Conservation (phyloP, 1,140 invertebrate genomes). For the Drosophila ohnishii region DNA sequence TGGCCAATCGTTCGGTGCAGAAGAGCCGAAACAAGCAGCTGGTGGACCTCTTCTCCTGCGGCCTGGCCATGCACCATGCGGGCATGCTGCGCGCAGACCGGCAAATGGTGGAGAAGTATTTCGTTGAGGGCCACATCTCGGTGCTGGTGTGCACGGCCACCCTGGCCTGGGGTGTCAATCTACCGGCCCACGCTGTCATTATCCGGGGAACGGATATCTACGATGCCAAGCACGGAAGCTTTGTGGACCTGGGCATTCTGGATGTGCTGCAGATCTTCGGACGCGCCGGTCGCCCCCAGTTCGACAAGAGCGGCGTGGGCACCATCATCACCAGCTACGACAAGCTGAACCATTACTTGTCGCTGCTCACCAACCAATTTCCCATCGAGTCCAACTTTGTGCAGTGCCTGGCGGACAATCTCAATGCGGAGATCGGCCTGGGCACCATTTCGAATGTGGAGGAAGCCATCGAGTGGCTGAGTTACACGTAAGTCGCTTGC, state of each 20-base stretch:
- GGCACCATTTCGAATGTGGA: constrained; percentile 97
- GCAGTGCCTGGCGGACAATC: constrained; percentile 95
- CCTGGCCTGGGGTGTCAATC: constrained; percentile 99
- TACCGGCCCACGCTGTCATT: constrained; percentile 98
- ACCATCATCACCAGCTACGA: constrained; percentile 97
- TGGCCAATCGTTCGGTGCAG: constrained; percentile 86
- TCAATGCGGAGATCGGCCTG: constrained; percentile 98
- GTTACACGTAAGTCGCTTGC: constrained; percentile 88
- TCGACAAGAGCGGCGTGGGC: constrained; percentile 95
- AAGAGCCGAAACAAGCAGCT: constrained; percentile 91
- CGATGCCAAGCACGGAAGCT: constrained; percentile 96
- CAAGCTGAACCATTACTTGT: constrained; percentile 97
- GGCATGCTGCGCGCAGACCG: constrained; percentile 86
- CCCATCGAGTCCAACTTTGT: constrained; percentile 99
- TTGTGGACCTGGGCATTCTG: constrained; percentile 97
- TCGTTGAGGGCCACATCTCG: constrained; percentile 94
- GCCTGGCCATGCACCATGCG: constrained; percentile 98
- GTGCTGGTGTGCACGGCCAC: constrained; percentile 99
- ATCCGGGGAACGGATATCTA: constrained; percentile 98
- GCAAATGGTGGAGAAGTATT: constrained; percentile 94
- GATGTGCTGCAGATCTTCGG: constrained; percentile 99
- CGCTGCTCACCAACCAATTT: constrained; percentile 96
- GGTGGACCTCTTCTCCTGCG: constrained; percentile 91
- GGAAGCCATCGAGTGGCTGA: constrained; percentile 98
- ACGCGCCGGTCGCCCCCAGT: constrained; percentile 97